Conservation (phyloP, 2,888 invertebrate genomes). For the Sussaba pulchella region DNA sequence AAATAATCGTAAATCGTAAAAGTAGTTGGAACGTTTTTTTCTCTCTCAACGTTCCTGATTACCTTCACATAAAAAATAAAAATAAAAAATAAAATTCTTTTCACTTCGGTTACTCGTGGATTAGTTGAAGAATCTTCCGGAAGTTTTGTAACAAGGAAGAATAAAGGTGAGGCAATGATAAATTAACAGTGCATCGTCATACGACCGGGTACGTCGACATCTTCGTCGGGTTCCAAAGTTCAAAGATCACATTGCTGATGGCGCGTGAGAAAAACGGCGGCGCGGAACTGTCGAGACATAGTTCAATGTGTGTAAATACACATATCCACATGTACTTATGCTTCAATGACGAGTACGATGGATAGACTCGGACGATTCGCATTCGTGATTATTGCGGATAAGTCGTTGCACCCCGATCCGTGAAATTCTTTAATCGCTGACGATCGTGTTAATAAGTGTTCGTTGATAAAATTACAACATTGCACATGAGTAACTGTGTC, state of each 20-base stretch:
- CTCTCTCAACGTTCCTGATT: neutral
- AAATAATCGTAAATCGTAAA: neutral
- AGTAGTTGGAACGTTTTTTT: neutral
- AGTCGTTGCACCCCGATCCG: slow-evolving; percentile 41
- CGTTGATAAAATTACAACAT: slow-evolving; percentile 13
- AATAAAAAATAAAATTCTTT: no score
- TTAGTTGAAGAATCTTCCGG: neutral
- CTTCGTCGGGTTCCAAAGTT: slow-evolving; percentile 25
- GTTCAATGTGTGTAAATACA: neutral
- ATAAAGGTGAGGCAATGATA: neutral
- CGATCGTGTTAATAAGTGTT: slow-evolving; percentile 1
- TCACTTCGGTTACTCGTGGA: neutral
- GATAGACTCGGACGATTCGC: slow-evolving; percentile 39
- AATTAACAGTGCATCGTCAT: slow-evolving; percentile 4
- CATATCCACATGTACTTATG: neutral
- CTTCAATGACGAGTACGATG: slow-evolving; percentile 21
- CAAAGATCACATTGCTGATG: slow-evolving; percentile 31
- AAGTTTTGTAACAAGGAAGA: slow-evolving; percentile 1
- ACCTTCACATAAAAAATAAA: neutral
- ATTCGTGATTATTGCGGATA: slow-evolving; percentile 47
- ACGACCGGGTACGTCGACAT: slow-evolving; percentile 33
- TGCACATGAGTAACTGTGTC: slow-evolving; percentile 15
- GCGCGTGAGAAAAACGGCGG: slow-evolving; percentile 25
- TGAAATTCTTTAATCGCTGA: slow-evolving; percentile 23
- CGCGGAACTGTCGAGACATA: neutral